Base-by-base conservation (phyloP, 92 coral and sea anemone genomes). In the Heteractis magnifica region DNA sequence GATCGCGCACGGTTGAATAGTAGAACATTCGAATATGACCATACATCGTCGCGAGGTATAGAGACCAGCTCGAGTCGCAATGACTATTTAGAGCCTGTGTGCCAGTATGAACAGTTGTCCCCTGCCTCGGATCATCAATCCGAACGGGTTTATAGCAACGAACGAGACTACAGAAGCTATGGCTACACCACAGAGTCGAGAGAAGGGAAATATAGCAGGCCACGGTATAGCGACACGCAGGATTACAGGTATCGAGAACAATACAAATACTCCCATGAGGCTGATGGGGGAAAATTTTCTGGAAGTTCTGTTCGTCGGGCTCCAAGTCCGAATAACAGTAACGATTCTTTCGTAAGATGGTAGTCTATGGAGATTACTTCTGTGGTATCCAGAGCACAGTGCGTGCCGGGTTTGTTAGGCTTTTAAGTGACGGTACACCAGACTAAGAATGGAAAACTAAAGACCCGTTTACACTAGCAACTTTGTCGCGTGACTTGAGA, bases 61-160 rank as follows among this genome's bases (percentile, higher is more conserved):
- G 51, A 59, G 48, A 89, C 80, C 44, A 83, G 50, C 48, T 50
- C 77, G 1, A 81, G 87, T 34, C 79, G 76, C 15, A 70, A 76
- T 84, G 77, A 88, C 11, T 92, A 88, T 62, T 73, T 80, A 8
- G 90, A 88, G 72, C 64, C 91, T 50, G 85, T 80, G 19, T 77
- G 87, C 81, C 89, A 89, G 72, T 93, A 93, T 81, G 98, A 93
- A 71, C 98, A 93, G 74, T 78, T 93, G 77, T 92, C 95, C 6
- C 98, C 98, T 14, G 93, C 98, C 10, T 83, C 93, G 50, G 95
- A 91, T 51, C 88, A 90, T 65, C 88, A 83, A 8, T 87, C 85
- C 6, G 80, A 56, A 49, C 74, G 77, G 20, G 72, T 82, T 10
- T 88, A 55, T 58, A 75, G 85, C 49, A 86, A 80, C 23, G 78